Evolutionary conservation across 1,140 invertebrate species (phyloP).

Genomic region (Tribolium madens): DNA sequence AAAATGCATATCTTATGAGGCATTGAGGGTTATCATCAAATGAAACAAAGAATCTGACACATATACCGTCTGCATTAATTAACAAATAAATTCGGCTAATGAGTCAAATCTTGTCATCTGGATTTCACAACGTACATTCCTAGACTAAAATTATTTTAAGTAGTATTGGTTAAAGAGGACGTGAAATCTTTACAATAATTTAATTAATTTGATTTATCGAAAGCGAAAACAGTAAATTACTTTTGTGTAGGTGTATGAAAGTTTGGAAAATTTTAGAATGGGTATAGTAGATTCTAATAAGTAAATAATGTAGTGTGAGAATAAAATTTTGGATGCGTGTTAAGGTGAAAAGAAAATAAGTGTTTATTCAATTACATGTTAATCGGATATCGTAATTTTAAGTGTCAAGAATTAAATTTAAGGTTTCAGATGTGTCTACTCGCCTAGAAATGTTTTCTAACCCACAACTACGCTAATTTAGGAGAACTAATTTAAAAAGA

Average conservation of each 20-base stretch:
- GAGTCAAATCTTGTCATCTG: background rate
- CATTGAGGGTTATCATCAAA: too few relatives aligned
- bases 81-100: conserved; percentile 40
- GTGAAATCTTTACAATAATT: conserved; percentile 41
- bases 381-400: too few relatives aligned
- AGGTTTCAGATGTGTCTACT: too few relatives aligned
- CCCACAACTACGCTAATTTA: too few relatives aligned
- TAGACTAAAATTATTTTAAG: conserved; percentile 19
- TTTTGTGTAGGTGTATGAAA: conserved; percentile 38
- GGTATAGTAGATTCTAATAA: too few relatives aligned
- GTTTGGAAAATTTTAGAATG: conserved; percentile 2
- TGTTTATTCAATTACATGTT: too few relatives aligned
- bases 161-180: conserved; percentile 36
- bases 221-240: conserved; percentile 44
- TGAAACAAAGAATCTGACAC: background rate
- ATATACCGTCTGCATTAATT: conserved; percentile 33
- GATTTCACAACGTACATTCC: conserved; percentile 40
- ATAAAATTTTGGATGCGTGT: too few relatives aligned
- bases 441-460: background rate
- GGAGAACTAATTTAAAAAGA: too few relatives aligned
- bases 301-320: too few relatives aligned
- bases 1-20: too few relatives aligned
- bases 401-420: too few relatives aligned
- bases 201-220: conserved; percentile 48
- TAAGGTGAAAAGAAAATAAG: too few relatives aligned